These are phyloP conservation scores for Dermatemys mawii DNA, from an alignment of 2,113 vertebrate genomes.

Conservation along the genomic window DNA sequence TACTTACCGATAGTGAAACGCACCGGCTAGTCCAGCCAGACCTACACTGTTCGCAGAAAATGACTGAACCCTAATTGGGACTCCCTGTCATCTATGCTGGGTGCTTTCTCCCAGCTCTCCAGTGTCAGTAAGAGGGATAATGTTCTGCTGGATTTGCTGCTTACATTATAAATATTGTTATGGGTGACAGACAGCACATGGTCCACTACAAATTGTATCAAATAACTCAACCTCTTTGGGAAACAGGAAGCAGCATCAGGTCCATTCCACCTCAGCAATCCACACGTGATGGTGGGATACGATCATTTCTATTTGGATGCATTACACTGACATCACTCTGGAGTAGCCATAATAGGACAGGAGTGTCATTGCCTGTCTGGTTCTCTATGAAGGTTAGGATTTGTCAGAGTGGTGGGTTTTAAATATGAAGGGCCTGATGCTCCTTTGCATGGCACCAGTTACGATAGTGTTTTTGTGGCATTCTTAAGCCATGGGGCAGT, in stretches of 20 bases:
- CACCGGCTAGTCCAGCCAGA: not conserved
- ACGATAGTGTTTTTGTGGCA: accelerated
- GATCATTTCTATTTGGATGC: not conserved
- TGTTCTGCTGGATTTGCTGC: not conserved
- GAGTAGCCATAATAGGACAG: accelerated
- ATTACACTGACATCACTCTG: accelerated
- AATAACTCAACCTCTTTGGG: not conserved
- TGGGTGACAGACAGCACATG: not conserved
- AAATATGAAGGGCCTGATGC: not conserved
- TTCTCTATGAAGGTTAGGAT: not conserved
- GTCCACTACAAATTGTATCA: not conserved
- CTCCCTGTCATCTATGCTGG: not conserved
- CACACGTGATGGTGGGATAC: not conserved
- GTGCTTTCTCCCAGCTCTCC: not conserved
- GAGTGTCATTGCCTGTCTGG: not conserved
- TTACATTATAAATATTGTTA: not conserved
- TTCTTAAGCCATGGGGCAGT: not conserved
- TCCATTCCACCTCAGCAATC: not conserved
- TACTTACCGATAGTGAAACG: not conserved
- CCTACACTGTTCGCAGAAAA: not conserved
- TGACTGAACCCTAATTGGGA: not conserved
- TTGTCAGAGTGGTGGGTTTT: not conserved
- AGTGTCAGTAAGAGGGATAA: not conserved
- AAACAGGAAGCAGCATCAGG: not conserved
- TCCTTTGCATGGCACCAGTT: not conserved